phyloP scores from a whole-genome alignment of 92 coral and sea anemone species.

The Chrysogorgia sp. region DNA sequence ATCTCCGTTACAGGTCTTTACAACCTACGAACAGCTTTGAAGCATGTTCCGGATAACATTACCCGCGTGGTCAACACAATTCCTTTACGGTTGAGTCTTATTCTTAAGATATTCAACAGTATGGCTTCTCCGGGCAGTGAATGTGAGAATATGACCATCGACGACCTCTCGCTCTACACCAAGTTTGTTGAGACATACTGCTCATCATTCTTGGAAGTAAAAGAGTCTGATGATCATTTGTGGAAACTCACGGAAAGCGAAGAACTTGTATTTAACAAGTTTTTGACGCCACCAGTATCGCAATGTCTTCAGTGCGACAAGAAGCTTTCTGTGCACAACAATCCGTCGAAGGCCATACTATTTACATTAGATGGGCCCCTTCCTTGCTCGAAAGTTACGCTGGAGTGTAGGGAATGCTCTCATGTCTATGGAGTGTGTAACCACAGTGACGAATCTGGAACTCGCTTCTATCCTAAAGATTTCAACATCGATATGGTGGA shows the following conservation, averaged over 20 bases:
- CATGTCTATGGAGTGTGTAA: conserved; percentile 40
- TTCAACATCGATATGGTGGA: conserved; percentile 17
- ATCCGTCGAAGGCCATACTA: conserved; percentile 33
- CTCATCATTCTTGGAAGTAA: conserved; percentile 13
- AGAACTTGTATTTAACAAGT: conserved; percentile 28
- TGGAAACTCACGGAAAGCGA: conserved; percentile 44
- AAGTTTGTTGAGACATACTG: conserved; percentile 23
- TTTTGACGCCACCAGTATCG: conserved; percentile 50
- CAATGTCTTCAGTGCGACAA: conserved; percentile 36
- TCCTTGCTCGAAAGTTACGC: conserved; percentile 44
- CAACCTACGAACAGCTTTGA: conserved; percentile 24
- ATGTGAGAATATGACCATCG: conserved; percentile 1
- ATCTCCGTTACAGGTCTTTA: conserved; percentile 32
- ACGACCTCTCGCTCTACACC: background rate
- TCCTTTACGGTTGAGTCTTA: conserved; percentile 9
- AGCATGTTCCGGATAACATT: conserved; percentile 47
- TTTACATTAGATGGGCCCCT: conserved; percentile 38
- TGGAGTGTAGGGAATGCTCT: conserved; percentile 53
- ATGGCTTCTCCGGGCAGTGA: background rate
- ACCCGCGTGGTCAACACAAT: background rate
- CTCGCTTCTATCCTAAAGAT: conserved; percentile 28
- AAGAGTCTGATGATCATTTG: background rate
- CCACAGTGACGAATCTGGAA: conserved; percentile 32
- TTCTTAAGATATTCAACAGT: conserved; percentile 6
- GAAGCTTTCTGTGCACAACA: conserved; percentile 45